Evolutionary conservation across 92 coral and sea anemone genomes (phyloP).

Genomic region (Heliopora coerulea): DNA sequence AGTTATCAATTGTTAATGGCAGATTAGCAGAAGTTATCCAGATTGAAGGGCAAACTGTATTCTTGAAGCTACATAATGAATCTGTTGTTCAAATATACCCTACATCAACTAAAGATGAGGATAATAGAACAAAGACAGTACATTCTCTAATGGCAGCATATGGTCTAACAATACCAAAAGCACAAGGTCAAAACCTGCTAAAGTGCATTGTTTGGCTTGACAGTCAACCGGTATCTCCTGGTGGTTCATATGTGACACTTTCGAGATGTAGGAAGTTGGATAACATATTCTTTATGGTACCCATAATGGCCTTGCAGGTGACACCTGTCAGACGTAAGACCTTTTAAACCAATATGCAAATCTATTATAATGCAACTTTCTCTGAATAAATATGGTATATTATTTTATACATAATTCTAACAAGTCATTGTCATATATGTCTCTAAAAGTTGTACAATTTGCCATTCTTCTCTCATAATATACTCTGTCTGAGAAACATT

Average conservation of each 20-base stretch:
- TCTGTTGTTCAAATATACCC: constrained; percentile 26
- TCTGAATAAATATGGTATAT: no score
- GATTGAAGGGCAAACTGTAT: constrained; percentile 1
- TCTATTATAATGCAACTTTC: no score
- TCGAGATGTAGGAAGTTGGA: constrained; percentile 8
- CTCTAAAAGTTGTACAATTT: no score
- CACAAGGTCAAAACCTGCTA: constrained; percentile 35
- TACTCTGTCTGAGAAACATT: no score
- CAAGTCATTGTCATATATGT: no score
- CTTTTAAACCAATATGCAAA: no score
- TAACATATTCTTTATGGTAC: neutral
- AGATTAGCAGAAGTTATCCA: constrained; percentile 12
- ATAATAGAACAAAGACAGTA: constrained; percentile 2
- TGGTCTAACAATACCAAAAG: constrained; percentile 30
- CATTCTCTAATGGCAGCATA: constrained; percentile 27
- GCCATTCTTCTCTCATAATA: no score
- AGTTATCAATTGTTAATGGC: constrained; percentile 25
- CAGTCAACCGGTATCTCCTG: constrained; percentile 20
- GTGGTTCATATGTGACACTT: constrained; percentile 22
- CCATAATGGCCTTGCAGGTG: neutral
- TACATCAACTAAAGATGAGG: neutral
- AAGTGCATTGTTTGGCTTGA: constrained; percentile 34
- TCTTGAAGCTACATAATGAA: neutral
- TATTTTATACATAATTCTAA: no score
- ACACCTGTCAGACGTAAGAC: neutral